phyloP scores from a whole-genome alignment of 2,113 vertebrate genomes.

The Vimba vimba region DNA sequence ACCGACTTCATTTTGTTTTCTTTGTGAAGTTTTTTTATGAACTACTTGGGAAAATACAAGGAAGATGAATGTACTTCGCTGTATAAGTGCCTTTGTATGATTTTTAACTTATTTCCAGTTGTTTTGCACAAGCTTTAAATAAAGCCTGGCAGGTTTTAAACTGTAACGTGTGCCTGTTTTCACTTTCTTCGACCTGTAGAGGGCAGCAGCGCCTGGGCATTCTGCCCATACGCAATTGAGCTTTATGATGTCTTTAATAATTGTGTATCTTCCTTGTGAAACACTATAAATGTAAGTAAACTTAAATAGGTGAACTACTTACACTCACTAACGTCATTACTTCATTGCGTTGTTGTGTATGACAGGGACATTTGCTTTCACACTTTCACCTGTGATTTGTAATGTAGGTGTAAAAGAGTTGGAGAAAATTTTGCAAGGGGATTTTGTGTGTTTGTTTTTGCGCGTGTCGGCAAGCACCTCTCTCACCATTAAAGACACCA shows the following conservation, averaged over 20 bases:
- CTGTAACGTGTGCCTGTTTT: neutral
- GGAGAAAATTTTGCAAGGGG: neutral
- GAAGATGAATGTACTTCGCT: neutral
- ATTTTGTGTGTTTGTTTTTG: neutral
- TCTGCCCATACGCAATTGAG: constrained; percentile 20
- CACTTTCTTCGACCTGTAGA: neutral
- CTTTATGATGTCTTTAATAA: constrained; percentile 65
- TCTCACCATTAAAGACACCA: neutral
- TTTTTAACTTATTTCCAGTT: constrained; percentile 32
- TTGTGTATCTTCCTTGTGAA: neutral
- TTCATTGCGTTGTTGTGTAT: neutral
- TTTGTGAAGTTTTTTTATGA: neutral
- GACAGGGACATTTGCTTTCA: neutral
- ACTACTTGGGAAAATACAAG: neutral
- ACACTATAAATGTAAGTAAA: neutral
- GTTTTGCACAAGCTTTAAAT: constrained; percentile 24
- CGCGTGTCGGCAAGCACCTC: neutral
- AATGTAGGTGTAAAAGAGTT: neutral
- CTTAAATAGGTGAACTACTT: neutral
- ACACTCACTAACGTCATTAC: neutral
- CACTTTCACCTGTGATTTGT: neutral
- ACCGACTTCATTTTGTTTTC: neutral
- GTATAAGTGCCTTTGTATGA: constrained; percentile 8
- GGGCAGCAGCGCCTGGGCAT: neutral
- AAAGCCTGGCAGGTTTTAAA: constrained; percentile 15